A percentile compares a stretch with the other conserved stretches of the same genome.
Conservation (phyloP, 2,888 invertebrate species). For the Helleia helle region DNA sequence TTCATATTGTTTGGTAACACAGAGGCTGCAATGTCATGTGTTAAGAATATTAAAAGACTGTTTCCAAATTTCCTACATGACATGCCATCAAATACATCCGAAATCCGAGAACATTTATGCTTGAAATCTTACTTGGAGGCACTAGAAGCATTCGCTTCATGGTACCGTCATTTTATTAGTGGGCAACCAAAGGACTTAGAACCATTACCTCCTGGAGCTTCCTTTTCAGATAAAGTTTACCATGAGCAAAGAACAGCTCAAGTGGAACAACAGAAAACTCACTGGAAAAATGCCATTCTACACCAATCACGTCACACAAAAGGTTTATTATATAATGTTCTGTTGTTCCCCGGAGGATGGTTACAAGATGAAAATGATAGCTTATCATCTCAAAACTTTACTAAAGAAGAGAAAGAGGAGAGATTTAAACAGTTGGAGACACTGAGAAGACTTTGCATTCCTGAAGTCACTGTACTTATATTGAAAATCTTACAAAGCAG, state of each 20-base stretch:
- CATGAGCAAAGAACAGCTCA: constrained; percentile 88
- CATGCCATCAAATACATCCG: constrained; percentile 52
- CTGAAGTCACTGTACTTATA: constrained; percentile 85
- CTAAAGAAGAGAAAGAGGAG: constrained; percentile 57
- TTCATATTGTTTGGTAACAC: constrained; percentile 88
- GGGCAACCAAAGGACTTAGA: constrained; percentile 83
- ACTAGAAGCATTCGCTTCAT: constrained; percentile 89
- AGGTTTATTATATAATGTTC: constrained; percentile 86
- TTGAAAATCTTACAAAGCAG: constrained; percentile 85
- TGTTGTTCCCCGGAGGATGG: constrained; percentile 95
- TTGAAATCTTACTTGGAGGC: constrained; percentile 91
- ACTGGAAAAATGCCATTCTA: constrained; percentile 81
- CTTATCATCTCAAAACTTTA: constrained; percentile 56
- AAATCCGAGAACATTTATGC: constrained; percentile 88
- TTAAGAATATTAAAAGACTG: constrained; percentile 54
- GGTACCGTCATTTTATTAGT: constrained; percentile 89
- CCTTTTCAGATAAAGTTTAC: constrained; percentile 91
- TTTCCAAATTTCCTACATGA: constrained; percentile 49
- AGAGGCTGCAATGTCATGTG: constrained; percentile 85
- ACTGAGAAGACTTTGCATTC: constrained; percentile 86
- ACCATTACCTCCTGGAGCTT: constrained; percentile 70
- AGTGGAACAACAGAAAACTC: constrained; percentile 83
- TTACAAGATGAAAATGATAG: constrained; percentile 79
- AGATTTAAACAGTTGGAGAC: constrained; percentile 82
- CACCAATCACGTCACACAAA: constrained; percentile 85